Conservation (phyloP, 1,140 invertebrate species). For the Steinernema khuongi region DNA sequence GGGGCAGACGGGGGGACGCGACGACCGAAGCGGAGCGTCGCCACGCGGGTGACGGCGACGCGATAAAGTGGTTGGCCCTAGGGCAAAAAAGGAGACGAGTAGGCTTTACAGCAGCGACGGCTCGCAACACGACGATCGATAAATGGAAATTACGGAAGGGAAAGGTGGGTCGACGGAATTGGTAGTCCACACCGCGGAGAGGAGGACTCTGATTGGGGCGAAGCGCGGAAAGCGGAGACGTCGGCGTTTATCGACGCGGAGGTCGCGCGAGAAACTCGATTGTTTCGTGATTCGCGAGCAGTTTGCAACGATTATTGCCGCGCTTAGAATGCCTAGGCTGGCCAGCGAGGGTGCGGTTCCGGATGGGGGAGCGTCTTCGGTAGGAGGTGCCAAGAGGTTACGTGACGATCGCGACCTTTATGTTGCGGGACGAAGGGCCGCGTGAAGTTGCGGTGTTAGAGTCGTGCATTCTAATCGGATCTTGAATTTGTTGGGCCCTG, state of each 20-base stretch:
- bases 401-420: too few relatives aligned
- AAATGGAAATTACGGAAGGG: not conserved
- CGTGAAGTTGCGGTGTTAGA: too few relatives aligned
- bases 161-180: too few relatives aligned
- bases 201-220: not conserved
- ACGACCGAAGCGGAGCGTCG: not conserved
- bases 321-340: too few relatives aligned
- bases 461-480: too few relatives aligned
- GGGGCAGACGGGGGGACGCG: not conserved
- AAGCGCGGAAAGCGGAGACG: not conserved
- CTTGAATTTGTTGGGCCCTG: too few relatives aligned
- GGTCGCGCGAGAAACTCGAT: not conserved
- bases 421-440: too few relatives aligned
- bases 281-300: not conserved
- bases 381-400: too few relatives aligned
- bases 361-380: too few relatives aligned
- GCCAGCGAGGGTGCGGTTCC: too few relatives aligned
- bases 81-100: slow-evolving; percentile 6
- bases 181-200: too few relatives aligned
- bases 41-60: not conserved
- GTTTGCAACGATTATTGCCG: too few relatives aligned
- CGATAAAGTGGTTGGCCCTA: not conserved
- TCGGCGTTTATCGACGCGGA: not conserved
- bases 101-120: not conserved
- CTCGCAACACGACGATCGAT: slow-evolving; percentile 8